These are phyloP conservation scores for Cryptomyrus ogoouensis DNA, from an alignment of 2,113 vertebrate species.

Conservation along the genomic window DNA sequence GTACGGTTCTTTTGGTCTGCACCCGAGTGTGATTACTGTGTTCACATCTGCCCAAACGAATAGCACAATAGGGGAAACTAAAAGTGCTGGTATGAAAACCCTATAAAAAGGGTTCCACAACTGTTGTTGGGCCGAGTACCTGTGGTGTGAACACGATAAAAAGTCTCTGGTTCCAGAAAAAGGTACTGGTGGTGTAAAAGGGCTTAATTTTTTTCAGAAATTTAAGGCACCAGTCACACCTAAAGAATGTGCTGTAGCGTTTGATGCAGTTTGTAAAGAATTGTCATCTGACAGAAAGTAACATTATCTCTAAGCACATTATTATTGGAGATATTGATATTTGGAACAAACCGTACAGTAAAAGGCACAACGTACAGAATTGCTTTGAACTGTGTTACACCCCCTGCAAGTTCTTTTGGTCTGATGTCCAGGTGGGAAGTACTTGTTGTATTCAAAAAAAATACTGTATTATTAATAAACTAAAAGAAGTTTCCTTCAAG, in stretches of 20 bases:
- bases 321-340: neutral
- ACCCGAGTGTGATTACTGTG: too few species aligned
- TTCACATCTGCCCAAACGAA: too few species aligned
- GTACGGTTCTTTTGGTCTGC: too few species aligned
- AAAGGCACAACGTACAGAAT: neutral
- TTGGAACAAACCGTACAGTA: neutral
- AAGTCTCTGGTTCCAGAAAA: too few species aligned
- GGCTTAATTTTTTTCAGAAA: too few species aligned
- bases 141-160: too few species aligned
- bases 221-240: too few species aligned
- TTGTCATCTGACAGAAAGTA: neutral
- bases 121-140: too few species aligned
- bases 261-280: neutral
- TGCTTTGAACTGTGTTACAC: neutral
- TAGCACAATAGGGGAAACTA: too few species aligned
- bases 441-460: neutral
- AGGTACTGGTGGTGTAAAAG: too few species aligned
- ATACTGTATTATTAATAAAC: neutral
- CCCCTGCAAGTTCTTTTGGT: neutral
- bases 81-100: too few species aligned
- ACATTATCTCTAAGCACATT: neutral
- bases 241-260: neutral
- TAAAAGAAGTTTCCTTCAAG: neutral
- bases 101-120: too few species aligned
- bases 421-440: neutral